phyloP scores from a whole-genome alignment of 1,140 invertebrate species.

The Zeugodacus cucurbitae region DNA sequence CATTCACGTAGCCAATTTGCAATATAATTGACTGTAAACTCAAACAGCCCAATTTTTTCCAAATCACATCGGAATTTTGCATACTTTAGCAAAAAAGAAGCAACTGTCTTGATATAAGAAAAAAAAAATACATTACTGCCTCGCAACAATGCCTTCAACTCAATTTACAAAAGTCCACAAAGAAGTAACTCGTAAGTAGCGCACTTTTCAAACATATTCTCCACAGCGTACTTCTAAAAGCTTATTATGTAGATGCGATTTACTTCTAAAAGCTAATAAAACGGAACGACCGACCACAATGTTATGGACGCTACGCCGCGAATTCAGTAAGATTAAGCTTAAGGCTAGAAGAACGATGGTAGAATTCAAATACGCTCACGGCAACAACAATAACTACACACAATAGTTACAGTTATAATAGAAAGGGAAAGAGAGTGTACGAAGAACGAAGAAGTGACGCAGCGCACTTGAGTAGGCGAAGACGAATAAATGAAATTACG shows the following conservation, averaged over 20 bases:
- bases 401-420: neutral
- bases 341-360: neutral
- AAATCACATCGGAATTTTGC: too few relatives aligned
- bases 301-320: neutral
- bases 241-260: neutral
- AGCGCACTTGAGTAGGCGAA: neutral
- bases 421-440: neutral
- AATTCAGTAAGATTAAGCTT: neutral
- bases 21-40: too few relatives aligned
- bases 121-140: neutral
- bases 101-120: too few relatives aligned
- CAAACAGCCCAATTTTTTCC: too few relatives aligned
- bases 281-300: neutral
- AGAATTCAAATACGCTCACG: neutral
- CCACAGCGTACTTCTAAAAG: neutral
- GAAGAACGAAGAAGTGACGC: neutral
- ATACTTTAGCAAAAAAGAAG: too few relatives aligned
- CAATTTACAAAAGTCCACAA: neutral
- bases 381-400: neutral
- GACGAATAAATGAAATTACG: neutral
- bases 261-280: constrained; percentile 9
- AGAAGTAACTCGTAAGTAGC: neutral
- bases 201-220: neutral
- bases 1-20: too few relatives aligned
- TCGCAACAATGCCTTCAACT: neutral